Evolutionary conservation across 2,797 vertebrate species (phyloP).

Genomic region (Lepus oiostolus): DNA sequence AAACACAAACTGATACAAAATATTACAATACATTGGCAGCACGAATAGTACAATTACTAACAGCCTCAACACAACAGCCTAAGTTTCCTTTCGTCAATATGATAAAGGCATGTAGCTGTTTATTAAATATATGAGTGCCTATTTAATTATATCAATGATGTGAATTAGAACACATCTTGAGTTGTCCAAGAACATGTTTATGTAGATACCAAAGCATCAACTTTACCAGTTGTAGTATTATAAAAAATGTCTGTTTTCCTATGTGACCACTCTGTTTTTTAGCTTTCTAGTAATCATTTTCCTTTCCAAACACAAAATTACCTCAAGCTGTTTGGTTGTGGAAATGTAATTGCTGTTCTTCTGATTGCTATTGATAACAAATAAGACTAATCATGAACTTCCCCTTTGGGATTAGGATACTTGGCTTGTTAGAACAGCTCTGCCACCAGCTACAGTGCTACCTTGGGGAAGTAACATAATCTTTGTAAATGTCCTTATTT

Average conservation of each 20-base stretch:
- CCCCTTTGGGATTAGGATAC: conserved; percentile 1
- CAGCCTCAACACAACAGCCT: conserved; percentile 68
- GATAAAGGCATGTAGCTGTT: conserved; percentile 86
- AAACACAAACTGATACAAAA: conserved; percentile 78
- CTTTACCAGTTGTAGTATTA: conserved; percentile 16
- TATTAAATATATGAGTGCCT: conserved; percentile 46
- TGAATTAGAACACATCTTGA: conserved; percentile 81
- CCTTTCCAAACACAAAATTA: conserved; percentile 65
- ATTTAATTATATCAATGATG: conserved; percentile 79
- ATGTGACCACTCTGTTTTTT: conserved; percentile 22
- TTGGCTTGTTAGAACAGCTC: conserved; percentile 30
- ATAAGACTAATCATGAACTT: conserved; percentile 56
- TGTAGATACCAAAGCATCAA: conserved; percentile 55
- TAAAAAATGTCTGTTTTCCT: not conserved
- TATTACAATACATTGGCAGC: conserved; percentile 75
- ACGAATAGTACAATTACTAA: conserved; percentile 84
- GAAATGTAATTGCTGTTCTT: conserved; percentile 76
- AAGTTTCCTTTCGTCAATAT: conserved; percentile 84
- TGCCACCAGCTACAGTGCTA: not conserved
- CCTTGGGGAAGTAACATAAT: conserved; percentile 45
- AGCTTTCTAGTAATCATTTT: conserved; percentile 73
- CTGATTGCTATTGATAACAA: conserved; percentile 73
- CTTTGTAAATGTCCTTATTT: conserved; percentile 44
- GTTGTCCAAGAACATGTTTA: conserved; percentile 80
- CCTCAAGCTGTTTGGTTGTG: conserved; percentile 71